phyloP scores from a whole-genome alignment of 2,888 invertebrate genomes.

The Melanchra persicariae region DNA sequence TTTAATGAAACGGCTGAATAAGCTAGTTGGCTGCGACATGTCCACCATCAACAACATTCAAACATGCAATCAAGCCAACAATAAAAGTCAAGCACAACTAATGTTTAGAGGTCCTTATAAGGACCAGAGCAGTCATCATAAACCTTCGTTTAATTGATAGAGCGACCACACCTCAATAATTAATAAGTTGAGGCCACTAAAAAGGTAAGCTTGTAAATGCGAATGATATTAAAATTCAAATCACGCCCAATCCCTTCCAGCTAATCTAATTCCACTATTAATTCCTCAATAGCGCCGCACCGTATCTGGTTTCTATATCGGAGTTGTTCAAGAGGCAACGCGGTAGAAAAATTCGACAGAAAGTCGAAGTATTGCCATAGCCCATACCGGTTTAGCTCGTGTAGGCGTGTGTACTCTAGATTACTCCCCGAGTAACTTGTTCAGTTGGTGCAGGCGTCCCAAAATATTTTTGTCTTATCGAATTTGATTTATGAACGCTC shows the following conservation, averaged over 20 bases:
- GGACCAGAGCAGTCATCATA: slow-evolving; percentile 24
- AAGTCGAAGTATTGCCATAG: slow-evolving; percentile 65
- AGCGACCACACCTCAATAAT: slow-evolving; percentile 54
- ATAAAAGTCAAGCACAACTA: slow-evolving; percentile 39
- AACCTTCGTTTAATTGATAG: slow-evolving; percentile 51
- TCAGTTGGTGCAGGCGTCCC: slow-evolving; percentile 50
- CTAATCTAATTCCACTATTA: slow-evolving; percentile 67
- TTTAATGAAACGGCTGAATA: too few species aligned
- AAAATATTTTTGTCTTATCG: slow-evolving; percentile 68
- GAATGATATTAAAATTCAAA: slow-evolving; percentile 61
- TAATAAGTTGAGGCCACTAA: slow-evolving; percentile 48
- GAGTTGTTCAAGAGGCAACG: slow-evolving; percentile 73
- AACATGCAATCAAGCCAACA: slow-evolving; percentile 38
- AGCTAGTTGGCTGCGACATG: too few species aligned
- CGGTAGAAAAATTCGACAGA: slow-evolving; percentile 79
- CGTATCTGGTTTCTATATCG: slow-evolving; percentile 83
- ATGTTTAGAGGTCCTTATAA: slow-evolving; percentile 32
- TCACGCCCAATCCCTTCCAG: slow-evolving; percentile 67
- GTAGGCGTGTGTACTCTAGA: slow-evolving; percentile 66
- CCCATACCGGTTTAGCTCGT: slow-evolving; percentile 73
- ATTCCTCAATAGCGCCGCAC: slow-evolving; percentile 72
- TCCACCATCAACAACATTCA: too few species aligned
- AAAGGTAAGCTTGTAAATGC: slow-evolving; percentile 49
- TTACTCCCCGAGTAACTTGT: slow-evolving; percentile 57
- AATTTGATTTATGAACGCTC: slow-evolving; percentile 66